Evolutionary conservation across 2,797 vertebrate genomes (phyloP), one percentile per base, ranked within the genome.

Genomic region (Pipistrellus nathusii): DNA sequence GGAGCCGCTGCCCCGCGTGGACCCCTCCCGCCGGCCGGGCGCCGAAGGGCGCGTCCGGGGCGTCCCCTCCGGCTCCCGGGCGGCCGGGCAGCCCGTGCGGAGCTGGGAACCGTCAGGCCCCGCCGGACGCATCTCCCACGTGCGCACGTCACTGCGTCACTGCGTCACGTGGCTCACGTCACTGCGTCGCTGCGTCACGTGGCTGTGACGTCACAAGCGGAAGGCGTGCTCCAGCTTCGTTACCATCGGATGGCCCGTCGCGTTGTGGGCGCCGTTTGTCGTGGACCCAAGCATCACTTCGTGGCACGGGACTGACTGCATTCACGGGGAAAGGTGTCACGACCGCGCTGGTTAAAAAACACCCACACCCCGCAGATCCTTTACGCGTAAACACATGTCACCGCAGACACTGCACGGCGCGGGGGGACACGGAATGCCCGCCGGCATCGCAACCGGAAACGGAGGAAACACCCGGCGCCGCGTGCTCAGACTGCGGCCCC

Each of bases 221-320:
- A 2, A 30, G 9, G 41, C 44, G 44, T 44, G 30, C 48, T n/a
- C 30, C 72, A 8, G 41, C 72, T 48, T 30, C 14, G 1, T 48
- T 6, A 12, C 17, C 18, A 9, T 17, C 12, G 27, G 14, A 57
- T 25, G 7, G 32, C 15, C 7, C 32, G 6, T 21, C 51, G 0
- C 15, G 21, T 27, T 2, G 18, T 25, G 0, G 6, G 2, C 3
- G 32, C 7, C 8, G 17, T 51, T 9, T 3, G 13, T 38, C 53
- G 9, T 3, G 15, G 51, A 9, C 51, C 6, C 11, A 9, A 15
- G 15, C 13, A 4, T 3, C 35, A 14, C 25, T 17, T 2, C 10
- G 51, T 38, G 53, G 76, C 76, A 25, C 4, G 2, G 25, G 76
- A 57, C 35, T 3, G 76, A 57, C 51, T 3, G 5, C 13, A 11